Evolutionary conservation across 1,140 invertebrate species (phyloP).

Genomic region (Musca domestica): DNA sequence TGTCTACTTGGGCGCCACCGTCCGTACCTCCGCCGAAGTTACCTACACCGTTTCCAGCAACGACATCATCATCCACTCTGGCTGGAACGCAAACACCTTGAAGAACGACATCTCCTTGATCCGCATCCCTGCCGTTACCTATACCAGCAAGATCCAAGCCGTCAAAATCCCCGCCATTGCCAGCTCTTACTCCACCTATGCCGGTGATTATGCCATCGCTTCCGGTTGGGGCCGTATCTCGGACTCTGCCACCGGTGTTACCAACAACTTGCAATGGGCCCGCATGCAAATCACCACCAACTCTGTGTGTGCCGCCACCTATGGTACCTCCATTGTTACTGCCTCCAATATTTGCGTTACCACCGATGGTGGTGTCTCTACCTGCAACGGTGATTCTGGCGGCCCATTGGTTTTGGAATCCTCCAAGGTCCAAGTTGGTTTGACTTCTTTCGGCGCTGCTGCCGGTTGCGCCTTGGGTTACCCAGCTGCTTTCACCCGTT

Average conservation of each 20-base stretch:
- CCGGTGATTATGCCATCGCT: slow-evolving; percentile 30
- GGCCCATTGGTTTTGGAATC: slow-evolving; percentile 56
- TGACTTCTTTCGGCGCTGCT: slow-evolving; percentile 53
- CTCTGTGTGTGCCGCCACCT: slow-evolving; percentile 23
- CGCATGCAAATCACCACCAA: slow-evolving; percentile 30
- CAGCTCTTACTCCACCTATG: slow-evolving; percentile 37
- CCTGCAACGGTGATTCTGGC: slow-evolving; percentile 58
- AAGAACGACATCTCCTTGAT: slow-evolving; percentile 46
- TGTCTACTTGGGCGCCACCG: slow-evolving; percentile 17
- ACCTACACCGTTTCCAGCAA: slow-evolving; percentile 13
- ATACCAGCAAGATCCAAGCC: slow-evolving; percentile 25
- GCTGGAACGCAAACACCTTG: slow-evolving; percentile 26
- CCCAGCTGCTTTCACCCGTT: slow-evolving; percentile 57
- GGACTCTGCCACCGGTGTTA: slow-evolving; percentile 27
- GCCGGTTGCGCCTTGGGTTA: slow-evolving; percentile 44
- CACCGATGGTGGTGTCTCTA: slow-evolving; percentile 31
- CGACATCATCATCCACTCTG: slow-evolving; percentile 13
- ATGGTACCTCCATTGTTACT: slow-evolving; percentile 34
- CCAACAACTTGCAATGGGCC: slow-evolving; percentile 29
- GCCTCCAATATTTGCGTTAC: slow-evolving; percentile 32
- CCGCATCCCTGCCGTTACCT: slow-evolving; percentile 31
- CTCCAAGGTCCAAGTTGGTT: slow-evolving; percentile 51
- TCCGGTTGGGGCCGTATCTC: slow-evolving; percentile 42
- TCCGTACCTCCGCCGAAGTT: neutral
- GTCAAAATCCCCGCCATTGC: slow-evolving; percentile 32